A percentile compares a stretch with the other conserved stretches of the same genome.
Conservation (phyloP, 1,140 invertebrate species). For the Drosophila sproati region DNA sequence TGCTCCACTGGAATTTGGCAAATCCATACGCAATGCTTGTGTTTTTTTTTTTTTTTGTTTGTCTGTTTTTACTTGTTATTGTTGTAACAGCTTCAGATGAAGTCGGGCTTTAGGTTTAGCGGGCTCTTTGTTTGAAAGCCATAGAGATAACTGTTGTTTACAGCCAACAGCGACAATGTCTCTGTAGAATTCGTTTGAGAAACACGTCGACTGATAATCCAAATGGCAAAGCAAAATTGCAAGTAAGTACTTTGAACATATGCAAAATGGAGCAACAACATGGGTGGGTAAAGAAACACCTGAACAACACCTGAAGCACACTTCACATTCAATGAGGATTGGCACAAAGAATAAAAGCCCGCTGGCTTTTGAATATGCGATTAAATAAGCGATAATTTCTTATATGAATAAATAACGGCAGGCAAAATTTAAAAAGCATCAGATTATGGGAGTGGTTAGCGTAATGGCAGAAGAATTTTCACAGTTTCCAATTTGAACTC, state of each 20-base stretch:
- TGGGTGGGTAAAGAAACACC: not conserved
- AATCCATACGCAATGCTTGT: constrained; percentile 61
- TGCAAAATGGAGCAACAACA: not conserved
- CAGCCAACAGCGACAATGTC: constrained; percentile 45
- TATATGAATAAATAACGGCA: constrained; percentile 64
- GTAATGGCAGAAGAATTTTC: not conserved
- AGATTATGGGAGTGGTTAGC: constrained; percentile 38
- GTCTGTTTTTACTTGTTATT: constrained; percentile 40
- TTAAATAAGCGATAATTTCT: constrained; percentile 75
- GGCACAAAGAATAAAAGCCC: not conserved
- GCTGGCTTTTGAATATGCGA: constrained; percentile 39
- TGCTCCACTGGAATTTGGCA: constrained; percentile 57
- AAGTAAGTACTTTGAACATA: not conserved
- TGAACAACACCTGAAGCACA: constrained; percentile 29
- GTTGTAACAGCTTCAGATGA: constrained; percentile 15
- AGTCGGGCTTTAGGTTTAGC: constrained; percentile 32
- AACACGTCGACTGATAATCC: constrained; percentile 56
- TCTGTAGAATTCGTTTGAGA: constrained; percentile 50
- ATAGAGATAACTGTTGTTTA: constrained; percentile 72
- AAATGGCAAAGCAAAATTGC: constrained; percentile 45
- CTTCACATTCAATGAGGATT: constrained; percentile 68
- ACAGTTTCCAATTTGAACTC: constrained; percentile 8
- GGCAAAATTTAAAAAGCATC: constrained; percentile 31
- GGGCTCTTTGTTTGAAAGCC: constrained; percentile 30
- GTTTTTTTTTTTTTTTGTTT: constrained; percentile 27